Percentiles rank a stretch among this genome's conserved stretches.
Conservation (phyloP, 2,113 vertebrate genomes). For the Oxygymnocypris stewartii region DNA sequence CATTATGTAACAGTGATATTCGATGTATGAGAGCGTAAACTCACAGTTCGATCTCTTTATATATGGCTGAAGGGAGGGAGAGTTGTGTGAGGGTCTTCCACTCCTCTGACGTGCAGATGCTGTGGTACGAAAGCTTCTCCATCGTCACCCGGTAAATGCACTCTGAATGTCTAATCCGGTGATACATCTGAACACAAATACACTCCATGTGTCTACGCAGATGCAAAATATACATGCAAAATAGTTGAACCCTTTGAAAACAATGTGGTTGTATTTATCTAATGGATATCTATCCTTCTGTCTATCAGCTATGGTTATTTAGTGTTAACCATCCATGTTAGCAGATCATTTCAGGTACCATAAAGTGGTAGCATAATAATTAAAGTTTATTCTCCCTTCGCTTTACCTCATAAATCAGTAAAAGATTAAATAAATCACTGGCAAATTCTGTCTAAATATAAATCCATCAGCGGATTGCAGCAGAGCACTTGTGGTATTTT, state of each 20-base stretch:
- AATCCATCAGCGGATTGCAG: slow-evolving; percentile 33
- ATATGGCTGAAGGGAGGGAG: slow-evolving; percentile 83
- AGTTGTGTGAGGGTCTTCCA: slow-evolving; percentile 91
- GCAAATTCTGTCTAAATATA: neutral
- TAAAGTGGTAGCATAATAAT: neutral
- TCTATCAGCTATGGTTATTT: neutral
- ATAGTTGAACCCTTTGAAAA: slow-evolving; percentile 9
- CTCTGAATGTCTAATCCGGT: slow-evolving; percentile 96
- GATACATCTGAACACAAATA: slow-evolving; percentile 88
- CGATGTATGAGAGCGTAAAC: slow-evolving; percentile 44
- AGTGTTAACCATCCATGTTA: neutral
- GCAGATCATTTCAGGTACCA: neutral
- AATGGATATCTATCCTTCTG: neutral
- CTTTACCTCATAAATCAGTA: neutral
- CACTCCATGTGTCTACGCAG: slow-evolving; percentile 23
- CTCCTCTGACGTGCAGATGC: slow-evolving; percentile 95
- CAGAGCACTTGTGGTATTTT: slow-evolving; percentile 57
- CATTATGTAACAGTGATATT: too few relatives aligned
- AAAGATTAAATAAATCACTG: neutral
- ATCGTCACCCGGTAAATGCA: slow-evolving; percentile 98
- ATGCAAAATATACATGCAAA: slow-evolving; percentile 26
- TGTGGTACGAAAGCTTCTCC: slow-evolving; percentile 98
- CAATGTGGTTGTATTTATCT: neutral
- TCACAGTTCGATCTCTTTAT: slow-evolving; percentile 93
- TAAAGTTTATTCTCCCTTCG: neutral